Base-by-base conservation (phyloP, 2,888 invertebrate genomes). In the Diarsia brunnea region DNA sequence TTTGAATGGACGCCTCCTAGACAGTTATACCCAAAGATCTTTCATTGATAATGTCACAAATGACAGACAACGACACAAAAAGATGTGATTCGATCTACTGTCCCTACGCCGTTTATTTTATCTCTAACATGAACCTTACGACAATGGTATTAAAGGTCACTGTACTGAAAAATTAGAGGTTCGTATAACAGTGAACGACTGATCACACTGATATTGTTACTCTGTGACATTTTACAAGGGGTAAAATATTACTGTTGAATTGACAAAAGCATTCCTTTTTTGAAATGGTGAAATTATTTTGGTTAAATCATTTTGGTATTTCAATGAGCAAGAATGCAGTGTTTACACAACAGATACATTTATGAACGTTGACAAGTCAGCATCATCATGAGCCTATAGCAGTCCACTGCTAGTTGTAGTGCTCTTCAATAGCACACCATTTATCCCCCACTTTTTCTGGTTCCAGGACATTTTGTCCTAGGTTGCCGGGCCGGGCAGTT, bases 1-100 rank as follows among this genome's bases (percentile, higher is more conserved):
- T 79, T 58, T 14, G 14, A 80, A 45, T 49, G 69, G 65, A 43
- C 65, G 66, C 75, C 53, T 61, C 21, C 14, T 10, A 51, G 71
- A 76, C 81, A 77, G 58, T 71, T 71, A 78, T 58, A 24, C 45
- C 31, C 45, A 67, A 69, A 78, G 73, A 82, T 78, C 61, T 58
- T 5, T 45, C 43, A 61, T 61, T 73, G 81, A 81, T 81, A 81
- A 69, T 10, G 65, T 82, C 82, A 58, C 21, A 66, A 27, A 51
- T 82, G 82, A 81, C 69, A 69, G 66, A 69, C 31, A 66, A 53
- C 31, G 69, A 73, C 71, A 45, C 47, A 65, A 58, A 77, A 60
- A 65, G 66, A 73, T 63, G 38, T 31, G 66, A 81, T 73, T 78
- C 55, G 21, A 72, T 69, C 65, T 63, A 43, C n/a, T 63, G 43